Percentiles rank a stretch among this genome's conserved stretches.
Conservation (phyloP, 2,888 invertebrate genomes). For the Metalampra italica region DNA sequence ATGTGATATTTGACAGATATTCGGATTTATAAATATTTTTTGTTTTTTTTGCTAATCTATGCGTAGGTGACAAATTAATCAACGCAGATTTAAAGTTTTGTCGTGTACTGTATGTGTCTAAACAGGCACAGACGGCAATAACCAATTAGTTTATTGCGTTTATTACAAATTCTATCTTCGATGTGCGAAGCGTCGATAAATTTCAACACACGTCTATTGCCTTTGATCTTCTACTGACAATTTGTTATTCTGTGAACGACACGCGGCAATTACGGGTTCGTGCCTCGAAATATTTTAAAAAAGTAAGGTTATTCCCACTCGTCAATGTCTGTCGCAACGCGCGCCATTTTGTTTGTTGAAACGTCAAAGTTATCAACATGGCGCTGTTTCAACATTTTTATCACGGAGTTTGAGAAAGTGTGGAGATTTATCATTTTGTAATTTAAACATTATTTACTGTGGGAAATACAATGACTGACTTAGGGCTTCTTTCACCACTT, state of each 20-base stretch:
- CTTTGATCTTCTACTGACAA: constrained; percentile 69
- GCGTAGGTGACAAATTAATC: too few species aligned
- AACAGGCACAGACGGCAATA: constrained; percentile 16
- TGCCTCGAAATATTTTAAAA: constrained; percentile 63
- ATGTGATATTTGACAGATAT: too few species aligned
- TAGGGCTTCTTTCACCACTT: too few species aligned
- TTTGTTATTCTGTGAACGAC: constrained; percentile 67
- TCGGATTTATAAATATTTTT: too few species aligned
- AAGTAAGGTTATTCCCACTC: constrained; percentile 21
- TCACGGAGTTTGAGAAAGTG: neutral
- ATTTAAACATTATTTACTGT: too few species aligned
- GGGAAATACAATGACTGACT: too few species aligned
- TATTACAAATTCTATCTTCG: constrained; percentile 57
- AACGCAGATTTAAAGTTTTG: too few species aligned
- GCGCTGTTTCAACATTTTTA: constrained; percentile 15
- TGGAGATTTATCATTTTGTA: too few species aligned
- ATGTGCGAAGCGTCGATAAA: constrained; percentile 62
- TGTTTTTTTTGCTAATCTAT: too few species aligned
- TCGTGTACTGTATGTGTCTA: neutral
- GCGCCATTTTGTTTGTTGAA: constrained; percentile 17
- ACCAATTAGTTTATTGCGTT: constrained; percentile 39
- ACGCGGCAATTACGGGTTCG: constrained; percentile 67
- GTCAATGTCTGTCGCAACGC: constrained; percentile 8
- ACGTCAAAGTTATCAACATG: constrained; percentile 41
- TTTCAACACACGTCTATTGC: constrained; percentile 70